phyloP scores from a whole-genome alignment of 1,140 invertebrate genomes.

The Sycophaga agraensis region DNA sequence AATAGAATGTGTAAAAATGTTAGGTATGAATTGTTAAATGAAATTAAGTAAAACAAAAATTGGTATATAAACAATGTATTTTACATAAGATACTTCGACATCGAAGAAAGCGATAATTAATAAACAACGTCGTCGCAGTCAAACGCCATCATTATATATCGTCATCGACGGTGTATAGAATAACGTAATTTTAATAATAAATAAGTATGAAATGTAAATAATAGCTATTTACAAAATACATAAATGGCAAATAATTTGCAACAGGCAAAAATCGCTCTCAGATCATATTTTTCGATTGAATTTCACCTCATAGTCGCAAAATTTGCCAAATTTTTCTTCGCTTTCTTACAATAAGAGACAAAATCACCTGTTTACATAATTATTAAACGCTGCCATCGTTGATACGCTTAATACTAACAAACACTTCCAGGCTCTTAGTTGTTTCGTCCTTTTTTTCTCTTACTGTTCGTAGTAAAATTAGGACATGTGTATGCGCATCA shows the following conservation, averaged over 20 bases:
- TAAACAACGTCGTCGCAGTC: constrained; percentile 42
- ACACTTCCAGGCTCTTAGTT: background rate
- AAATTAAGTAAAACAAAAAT: background rate
- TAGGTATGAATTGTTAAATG: too few relatives aligned
- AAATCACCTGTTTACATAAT: background rate
- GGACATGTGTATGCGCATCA: background rate
- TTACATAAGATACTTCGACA: constrained; percentile 38
- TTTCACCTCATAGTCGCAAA: background rate
- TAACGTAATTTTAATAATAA: constrained; percentile 53
- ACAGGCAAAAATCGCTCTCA: constrained; percentile 41
- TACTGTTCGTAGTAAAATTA: background rate
- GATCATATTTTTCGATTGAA: background rate
- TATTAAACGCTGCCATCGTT: constrained; percentile 31
- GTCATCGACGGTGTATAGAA: constrained; percentile 41
- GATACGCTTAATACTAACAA: constrained; percentile 28
- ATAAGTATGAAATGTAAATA: constrained; percentile 56
- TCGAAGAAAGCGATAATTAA: constrained; percentile 42
- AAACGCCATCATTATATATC: constrained; percentile 43
- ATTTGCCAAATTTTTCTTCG: background rate
- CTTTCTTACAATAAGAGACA: background rate
- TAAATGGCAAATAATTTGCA: constrained; percentile 53
- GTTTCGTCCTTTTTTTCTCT: background rate
- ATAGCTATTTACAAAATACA: constrained; percentile 57
- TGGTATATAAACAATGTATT: constrained; percentile 52
- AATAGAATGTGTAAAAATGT: background rate